phyloP scores from a whole-genome alignment of 2,113 vertebrate genomes.

The Paracyprichromis sp. region DNA sequence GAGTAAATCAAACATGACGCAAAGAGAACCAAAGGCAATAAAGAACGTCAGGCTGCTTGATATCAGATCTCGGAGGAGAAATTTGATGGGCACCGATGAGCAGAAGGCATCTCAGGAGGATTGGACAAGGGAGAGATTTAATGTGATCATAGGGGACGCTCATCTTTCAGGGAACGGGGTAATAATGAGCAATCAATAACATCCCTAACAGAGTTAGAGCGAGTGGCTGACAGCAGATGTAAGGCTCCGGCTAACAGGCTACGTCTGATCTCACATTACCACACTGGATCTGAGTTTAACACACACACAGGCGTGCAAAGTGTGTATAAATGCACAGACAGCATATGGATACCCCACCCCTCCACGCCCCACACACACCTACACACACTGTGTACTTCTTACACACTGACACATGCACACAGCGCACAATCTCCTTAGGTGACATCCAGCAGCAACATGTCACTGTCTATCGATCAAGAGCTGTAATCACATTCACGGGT shows the following conservation, averaged over 20 bases:
- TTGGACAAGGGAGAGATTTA: conserved; percentile 70
- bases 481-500: conserved; percentile 59
- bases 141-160: conserved; percentile 77
- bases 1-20: conserved; percentile 56
- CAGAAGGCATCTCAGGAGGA: conserved; percentile 71
- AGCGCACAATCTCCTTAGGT: conserved; percentile 30
- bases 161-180: conserved; percentile 71
- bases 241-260: conserved; percentile 60
- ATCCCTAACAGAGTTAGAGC: conserved; percentile 69
- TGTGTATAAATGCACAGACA: neutral
- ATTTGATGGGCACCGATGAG: conserved; percentile 66
- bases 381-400: conserved; percentile 1
- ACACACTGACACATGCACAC: neutral
- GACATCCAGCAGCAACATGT: conserved; percentile 45
- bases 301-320: neutral
- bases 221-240: conserved; percentile 65
- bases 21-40: conserved; percentile 22
- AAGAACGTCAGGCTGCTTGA: conserved; percentile 60
- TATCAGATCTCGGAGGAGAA: conserved; percentile 66
- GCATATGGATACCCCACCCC: conserved; percentile 23
- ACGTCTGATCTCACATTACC: conserved; percentile 66
- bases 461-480: conserved; percentile 49
- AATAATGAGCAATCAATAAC: conserved; percentile 76
- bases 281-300: conserved; percentile 17
- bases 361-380: neutral